Percentiles rank a stretch among this genome's conserved stretches.
phyloP scores from a whole-genome alignment of 2,113 vertebrate genomes.

The Callithrix jacchus region DNA sequence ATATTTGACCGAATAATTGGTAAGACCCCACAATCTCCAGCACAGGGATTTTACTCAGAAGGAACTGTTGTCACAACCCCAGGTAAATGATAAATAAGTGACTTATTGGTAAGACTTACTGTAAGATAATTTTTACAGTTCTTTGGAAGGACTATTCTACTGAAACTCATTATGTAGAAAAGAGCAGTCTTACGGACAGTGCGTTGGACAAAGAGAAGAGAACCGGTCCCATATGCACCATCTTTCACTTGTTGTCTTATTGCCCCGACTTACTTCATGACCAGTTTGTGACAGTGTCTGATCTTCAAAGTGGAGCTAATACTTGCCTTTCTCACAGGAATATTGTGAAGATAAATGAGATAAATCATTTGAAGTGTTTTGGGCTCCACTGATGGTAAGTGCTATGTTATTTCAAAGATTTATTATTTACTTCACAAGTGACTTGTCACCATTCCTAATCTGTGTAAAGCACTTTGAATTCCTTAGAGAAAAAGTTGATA shows the following conservation, averaged over 20 bases:
- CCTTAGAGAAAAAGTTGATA: constrained; percentile 38
- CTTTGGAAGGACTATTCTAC: background rate
- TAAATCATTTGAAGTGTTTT: constrained; percentile 45
- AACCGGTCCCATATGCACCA: accelerated
- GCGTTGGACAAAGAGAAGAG: background rate
- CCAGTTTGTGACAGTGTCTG: background rate
- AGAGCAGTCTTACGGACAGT: background rate
- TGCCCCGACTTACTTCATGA: background rate
- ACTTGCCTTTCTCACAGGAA: constrained; percentile 1
- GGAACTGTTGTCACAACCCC: background rate
- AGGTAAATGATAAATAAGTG: background rate
- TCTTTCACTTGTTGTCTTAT: background rate
- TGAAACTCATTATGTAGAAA: background rate
- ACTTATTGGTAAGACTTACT: background rate
- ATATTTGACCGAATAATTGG: background rate
- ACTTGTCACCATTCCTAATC: constrained; percentile 27
- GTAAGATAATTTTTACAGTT: background rate
- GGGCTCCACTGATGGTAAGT: background rate
- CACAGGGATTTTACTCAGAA: background rate
- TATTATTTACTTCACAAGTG: constrained; percentile 47
- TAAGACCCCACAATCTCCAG: background rate
- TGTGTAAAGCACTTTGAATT: constrained; percentile 38
- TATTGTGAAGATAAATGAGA: constrained; percentile 22
- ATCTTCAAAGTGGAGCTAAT: background rate
- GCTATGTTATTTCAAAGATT: constrained; percentile 42